Evolutionary conservation across 2,888 invertebrate species (phyloP).

Genomic region (Limnephilus lunatus): DNA sequence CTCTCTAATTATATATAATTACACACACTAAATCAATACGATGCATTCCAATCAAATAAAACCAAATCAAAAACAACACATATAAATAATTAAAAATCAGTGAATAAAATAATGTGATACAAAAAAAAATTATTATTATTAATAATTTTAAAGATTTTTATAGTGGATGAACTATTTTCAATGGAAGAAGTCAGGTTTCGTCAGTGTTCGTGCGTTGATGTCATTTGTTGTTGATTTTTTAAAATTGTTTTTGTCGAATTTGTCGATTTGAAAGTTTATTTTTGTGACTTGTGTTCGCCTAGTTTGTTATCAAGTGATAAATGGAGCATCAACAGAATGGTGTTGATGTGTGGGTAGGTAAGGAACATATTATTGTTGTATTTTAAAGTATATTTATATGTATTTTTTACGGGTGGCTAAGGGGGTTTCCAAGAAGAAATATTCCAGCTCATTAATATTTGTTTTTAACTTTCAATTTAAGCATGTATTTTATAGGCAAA

Average conservation of each 20-base stretch:
- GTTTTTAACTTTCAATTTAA: too few species aligned
- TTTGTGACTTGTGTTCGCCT: conserved; percentile 21
- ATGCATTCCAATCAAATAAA: not conserved
- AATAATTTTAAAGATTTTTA: too few species aligned
- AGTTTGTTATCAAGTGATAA: not conserved
- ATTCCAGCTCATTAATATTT: too few species aligned
- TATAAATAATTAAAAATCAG: not conserved
- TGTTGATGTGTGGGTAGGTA: conserved; percentile 80
- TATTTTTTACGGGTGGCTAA: too few species aligned
- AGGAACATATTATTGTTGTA: conserved; percentile 69
- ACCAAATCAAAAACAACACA: not conserved
- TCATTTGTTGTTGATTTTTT: conserved; percentile 38
- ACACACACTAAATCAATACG: not conserved
- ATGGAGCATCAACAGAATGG: conserved; percentile 79
- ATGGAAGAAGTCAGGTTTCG: conserved; percentile 48
- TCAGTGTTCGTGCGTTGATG: conserved; percentile 60
- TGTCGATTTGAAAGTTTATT: conserved; percentile 3
- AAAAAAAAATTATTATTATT: too few species aligned
- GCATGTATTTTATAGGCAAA: too few species aligned
- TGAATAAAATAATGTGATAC: conserved; percentile 17
- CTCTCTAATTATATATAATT: not conserved
- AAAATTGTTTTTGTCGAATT: not conserved
- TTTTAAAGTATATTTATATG: not conserved
- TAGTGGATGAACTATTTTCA: not conserved
- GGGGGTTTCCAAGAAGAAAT: too few species aligned